phyloP scores from a whole-genome alignment of 2,888 invertebrate species.

The Lamproptera curius region DNA sequence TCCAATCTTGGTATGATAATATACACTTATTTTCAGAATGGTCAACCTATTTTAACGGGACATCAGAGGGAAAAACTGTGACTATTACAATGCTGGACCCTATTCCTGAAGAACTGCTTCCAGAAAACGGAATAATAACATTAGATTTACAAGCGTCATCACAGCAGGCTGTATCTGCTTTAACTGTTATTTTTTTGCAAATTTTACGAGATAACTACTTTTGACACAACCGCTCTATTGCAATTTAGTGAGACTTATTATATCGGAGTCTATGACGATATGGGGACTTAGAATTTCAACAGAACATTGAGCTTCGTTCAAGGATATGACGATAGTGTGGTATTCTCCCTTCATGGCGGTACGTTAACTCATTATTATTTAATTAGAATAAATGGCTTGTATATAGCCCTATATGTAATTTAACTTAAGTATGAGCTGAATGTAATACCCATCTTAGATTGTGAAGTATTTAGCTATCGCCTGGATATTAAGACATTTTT shows the following conservation, averaged over 20 bases:
- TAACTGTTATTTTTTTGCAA: conserved; percentile 33
- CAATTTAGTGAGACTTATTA: conserved; percentile 31
- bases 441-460: too few relatives aligned
- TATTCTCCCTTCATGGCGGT: conserved; percentile 39
- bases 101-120: conserved; percentile 32
- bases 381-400: too few relatives aligned
- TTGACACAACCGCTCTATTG: conserved; percentile 10
- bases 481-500: too few relatives aligned
- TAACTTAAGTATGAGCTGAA: too few relatives aligned
- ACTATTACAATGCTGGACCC: conserved; percentile 25
- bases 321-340: conserved; percentile 33
- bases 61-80: conserved; percentile 23
- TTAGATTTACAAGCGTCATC: conserved; percentile 35
- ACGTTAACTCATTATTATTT: not conserved
- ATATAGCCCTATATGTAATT: too few relatives aligned
- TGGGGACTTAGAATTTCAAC: conserved; percentile 28
- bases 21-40: conserved; percentile 30
- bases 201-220: conserved; percentile 17
- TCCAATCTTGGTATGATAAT: too few relatives aligned
- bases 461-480: too few relatives aligned
- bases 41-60: conserved; percentile 28
- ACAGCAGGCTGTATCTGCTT: conserved; percentile 29
- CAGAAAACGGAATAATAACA: conserved; percentile 31
- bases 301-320: conserved; percentile 28
- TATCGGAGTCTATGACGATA: conserved; percentile 32